phyloP scores from a whole-genome alignment of 2,113 vertebrate genomes.

The Porphyrio hochstetteri region DNA sequence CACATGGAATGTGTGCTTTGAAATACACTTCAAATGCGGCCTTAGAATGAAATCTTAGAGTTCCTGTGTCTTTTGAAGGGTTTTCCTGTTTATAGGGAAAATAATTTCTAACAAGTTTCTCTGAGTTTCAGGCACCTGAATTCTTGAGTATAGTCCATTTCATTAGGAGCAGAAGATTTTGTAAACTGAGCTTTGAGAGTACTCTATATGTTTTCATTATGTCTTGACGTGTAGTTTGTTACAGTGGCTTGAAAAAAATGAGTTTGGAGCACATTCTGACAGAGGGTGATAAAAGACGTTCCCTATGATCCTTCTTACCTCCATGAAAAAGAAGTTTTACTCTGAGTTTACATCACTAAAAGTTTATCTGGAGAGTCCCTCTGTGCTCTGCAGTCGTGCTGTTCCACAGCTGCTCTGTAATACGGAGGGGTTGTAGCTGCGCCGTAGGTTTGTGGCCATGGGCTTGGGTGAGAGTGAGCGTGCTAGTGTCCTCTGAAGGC shows the following conservation, averaged over 20 bases:
- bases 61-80: slow-evolving; percentile 33
- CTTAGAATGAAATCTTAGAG: slow-evolving; percentile 24
- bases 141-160: neutral
- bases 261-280: neutral
- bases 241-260: neutral
- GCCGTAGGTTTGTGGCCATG: neutral
- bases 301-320: neutral
- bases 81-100: slow-evolving; percentile 5
- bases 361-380: neutral
- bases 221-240: neutral
- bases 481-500: neutral
- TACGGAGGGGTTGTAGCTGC: neutral
- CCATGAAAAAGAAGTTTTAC: neutral
- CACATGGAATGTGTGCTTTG: slow-evolving; percentile 29
- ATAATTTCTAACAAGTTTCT: slow-evolving; percentile 1
- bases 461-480: neutral
- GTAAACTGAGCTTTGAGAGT: neutral
- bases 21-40: slow-evolving; percentile 35
- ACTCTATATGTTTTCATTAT: neutral
- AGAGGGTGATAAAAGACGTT: neutral
- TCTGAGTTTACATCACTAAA: neutral
- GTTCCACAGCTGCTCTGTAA: neutral
- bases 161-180: neutral
- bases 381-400: neutral
- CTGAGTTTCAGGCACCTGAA: neutral